Base-by-base conservation (phyloP, 2,888 invertebrate species). In the Helobdella robusta region DNA sequence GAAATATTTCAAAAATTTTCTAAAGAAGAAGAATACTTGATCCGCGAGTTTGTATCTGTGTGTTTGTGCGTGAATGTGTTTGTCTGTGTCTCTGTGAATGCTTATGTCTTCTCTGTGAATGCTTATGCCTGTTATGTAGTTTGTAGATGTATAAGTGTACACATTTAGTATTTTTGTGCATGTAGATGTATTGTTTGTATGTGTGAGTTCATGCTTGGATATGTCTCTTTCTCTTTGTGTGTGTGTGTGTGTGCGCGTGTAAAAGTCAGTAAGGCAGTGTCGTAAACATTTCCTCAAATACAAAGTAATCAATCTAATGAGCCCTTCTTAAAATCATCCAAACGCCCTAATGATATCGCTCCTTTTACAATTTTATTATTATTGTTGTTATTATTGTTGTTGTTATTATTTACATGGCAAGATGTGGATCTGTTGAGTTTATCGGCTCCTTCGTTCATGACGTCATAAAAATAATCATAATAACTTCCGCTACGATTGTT, bases 21-120 rank as follows among this genome's bases (percentile, higher is more conserved):
- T 50, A n/a, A 5, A 50, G n/a, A 18, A 8, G 5, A 23, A 8
- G 44, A 40, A 11, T 40, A 40, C 11, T 40, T 40, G 4, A 48
- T 1, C 3, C 48, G 34, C 48, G 20, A 6, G 48, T 61, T 20
- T 50, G 46, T 64, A 32, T 64, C 25, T 56, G 30, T 56, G 28
- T 59, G 28, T 40, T 20, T 59, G n/a, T 65, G 52, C 59, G n/a
- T 59, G 32, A 25, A 23, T 46, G 52, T 59, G 25, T 65, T 34
- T 59, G 35, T 46, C 20, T 59, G 28, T 59, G 23, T 59, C 25
- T 59, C 25, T 65, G 32, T 58, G 46, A 15, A 40, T 40, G 44
- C n/a, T 15, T 40, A n/a, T 40, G n/a, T 40, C 11, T 40, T 40
- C 11, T 40, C 11, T 40, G 44, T 40, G n/a, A 15, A n/a, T 40